Conservation (phyloP, 2,113 vertebrate species). For the Rousettus leschenaultii region DNA sequence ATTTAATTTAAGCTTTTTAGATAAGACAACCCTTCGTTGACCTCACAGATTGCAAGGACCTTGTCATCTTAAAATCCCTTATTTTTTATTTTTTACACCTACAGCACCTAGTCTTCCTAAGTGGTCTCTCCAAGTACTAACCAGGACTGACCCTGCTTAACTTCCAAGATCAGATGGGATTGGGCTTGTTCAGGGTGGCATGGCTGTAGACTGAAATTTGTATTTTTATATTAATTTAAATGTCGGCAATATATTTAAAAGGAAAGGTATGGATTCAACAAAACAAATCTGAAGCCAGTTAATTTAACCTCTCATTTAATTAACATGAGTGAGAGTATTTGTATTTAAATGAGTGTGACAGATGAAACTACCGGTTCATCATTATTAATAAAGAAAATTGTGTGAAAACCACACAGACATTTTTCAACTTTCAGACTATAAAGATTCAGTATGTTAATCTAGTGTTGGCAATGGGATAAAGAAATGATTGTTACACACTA, state of each 20-base stretch:
- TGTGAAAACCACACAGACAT: neutral
- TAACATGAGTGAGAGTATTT: neutral
- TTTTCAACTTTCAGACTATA: constrained; percentile 23
- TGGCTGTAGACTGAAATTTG: neutral
- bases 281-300: constrained; percentile 28
- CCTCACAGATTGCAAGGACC: too few species aligned
- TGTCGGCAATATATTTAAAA: neutral
- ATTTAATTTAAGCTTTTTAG: too few species aligned
- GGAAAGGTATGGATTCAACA: neutral
- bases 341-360: neutral
- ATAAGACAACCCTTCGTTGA: too few species aligned
- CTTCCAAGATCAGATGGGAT: too few species aligned
- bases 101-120: too few species aligned
- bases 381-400: constrained; percentile 26
- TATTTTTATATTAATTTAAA: constrained; percentile 21
- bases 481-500: neutral
- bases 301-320: constrained; percentile 4
- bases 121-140: too few species aligned
- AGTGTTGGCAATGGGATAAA: neutral
- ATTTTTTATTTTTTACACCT: too few species aligned
- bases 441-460: neutral
- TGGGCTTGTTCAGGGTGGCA: too few species aligned
- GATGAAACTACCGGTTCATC: neutral
- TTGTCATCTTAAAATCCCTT: too few species aligned
- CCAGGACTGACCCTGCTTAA: too few species aligned